A percentile compares a stretch with the other conserved stretches of the same genome.
phyloP scores from a whole-genome alignment of 1,140 invertebrate genomes.

The Drosophila tsacasi region DNA sequence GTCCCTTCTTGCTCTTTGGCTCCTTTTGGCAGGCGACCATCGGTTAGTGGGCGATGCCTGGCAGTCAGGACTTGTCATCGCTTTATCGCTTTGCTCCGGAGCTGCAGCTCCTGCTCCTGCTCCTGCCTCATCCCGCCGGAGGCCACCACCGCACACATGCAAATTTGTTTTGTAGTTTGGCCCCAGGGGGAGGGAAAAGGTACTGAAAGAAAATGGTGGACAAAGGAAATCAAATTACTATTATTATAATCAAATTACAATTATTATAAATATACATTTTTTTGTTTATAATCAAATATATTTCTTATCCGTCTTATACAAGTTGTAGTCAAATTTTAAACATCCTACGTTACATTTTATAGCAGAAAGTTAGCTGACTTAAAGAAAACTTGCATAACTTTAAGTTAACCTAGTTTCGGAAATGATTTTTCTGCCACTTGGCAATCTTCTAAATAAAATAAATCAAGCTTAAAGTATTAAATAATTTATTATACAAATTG shows the following conservation, averaged over 20 bases:
- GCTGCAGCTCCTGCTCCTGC: not conserved
- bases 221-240: too few relatives aligned
- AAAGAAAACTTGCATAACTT: too few relatives aligned
- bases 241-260: too few relatives aligned
- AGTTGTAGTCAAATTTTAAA: too few relatives aligned
- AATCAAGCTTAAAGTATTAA: not conserved
- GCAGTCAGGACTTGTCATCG: conserved; percentile 20
- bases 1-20: not conserved
- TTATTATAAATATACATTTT: too few relatives aligned
- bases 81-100: conserved; percentile 7
- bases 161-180: conserved; percentile 40
- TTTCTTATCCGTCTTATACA: too few relatives aligned
- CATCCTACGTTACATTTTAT: too few relatives aligned
- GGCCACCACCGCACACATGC: conserved; percentile 40
- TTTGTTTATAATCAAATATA: too few relatives aligned
- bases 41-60: conserved; percentile 24
- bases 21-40: conserved; percentile 15
- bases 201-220: conserved; percentile 6
- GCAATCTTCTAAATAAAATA: not conserved
- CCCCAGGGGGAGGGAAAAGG: not conserved
- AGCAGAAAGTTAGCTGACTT: too few relatives aligned
- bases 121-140: not conserved
- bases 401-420: too few relatives aligned
- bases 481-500: not conserved
- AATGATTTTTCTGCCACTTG: not conserved